Percentiles rank a stretch among this genome's conserved stretches.
phyloP scores from a whole-genome alignment of 2,797 vertebrate species.

The Catharus ustulatus region DNA sequence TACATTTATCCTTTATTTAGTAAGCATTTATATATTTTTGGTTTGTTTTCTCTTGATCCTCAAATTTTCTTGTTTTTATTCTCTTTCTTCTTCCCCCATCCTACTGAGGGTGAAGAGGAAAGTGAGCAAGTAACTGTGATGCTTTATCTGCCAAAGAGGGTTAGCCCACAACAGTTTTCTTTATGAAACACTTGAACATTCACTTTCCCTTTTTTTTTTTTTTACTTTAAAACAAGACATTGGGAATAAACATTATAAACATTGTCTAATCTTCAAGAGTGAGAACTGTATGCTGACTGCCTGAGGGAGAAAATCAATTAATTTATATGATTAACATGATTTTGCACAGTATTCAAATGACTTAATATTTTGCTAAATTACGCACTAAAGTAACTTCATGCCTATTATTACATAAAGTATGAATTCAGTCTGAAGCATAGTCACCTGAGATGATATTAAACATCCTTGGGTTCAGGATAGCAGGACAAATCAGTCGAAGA shows the following conservation, averaged over 20 bases:
- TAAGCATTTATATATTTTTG: not conserved
- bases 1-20: not conserved
- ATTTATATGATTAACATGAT: not conserved
- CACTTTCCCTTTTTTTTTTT: not conserved
- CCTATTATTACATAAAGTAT: not conserved
- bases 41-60: not conserved
- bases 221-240: not conserved
- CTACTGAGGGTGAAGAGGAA: not conserved
- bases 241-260: not conserved
- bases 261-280: not conserved
- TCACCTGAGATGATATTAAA: constrained; percentile 99
- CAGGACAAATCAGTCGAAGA: constrained; percentile 95
- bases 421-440: not conserved
- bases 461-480: constrained; percentile 97
- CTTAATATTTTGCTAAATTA: constrained; percentile 2
- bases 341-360: not conserved
- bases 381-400: not conserved
- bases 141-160: not conserved
- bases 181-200: not conserved
- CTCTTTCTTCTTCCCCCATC: not conserved
- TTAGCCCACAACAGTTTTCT: not conserved
- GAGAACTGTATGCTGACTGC: not conserved
- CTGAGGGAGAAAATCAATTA: not conserved
- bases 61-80: not conserved
- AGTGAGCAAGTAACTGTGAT: not conserved